Percentiles rank a stretch among this genome's conserved stretches.
These are phyloP conservation scores for Drosophila nigrodunni DNA, from an alignment of 1,140 invertebrate species.

Conservation along the genomic window DNA sequence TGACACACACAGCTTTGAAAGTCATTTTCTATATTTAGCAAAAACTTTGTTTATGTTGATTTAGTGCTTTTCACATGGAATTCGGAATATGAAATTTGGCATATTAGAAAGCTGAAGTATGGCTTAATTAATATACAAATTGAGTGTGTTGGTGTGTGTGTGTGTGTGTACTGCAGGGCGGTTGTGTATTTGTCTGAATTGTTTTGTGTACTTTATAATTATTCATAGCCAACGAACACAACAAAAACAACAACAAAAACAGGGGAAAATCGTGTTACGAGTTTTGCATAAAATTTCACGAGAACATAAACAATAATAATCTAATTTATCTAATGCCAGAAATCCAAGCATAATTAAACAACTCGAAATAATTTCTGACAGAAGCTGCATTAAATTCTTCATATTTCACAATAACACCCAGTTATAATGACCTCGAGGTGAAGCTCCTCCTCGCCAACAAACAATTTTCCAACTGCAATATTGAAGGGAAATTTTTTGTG, in stretches of 20 bases:
- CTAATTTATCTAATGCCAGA: conserved; percentile 66
- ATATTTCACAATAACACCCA: conserved; percentile 38
- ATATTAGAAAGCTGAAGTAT: conserved; percentile 1
- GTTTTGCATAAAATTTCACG: conserved; percentile 34
- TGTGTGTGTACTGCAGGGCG: background rate
- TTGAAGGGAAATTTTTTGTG: conserved; percentile 64
- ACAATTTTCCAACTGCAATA: conserved; percentile 37
- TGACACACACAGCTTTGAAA: conserved; percentile 2
- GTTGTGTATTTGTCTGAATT: conserved; percentile 16
- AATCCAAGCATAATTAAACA: conserved; percentile 62
- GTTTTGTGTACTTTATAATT: conserved; percentile 28
- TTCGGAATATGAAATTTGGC: background rate
- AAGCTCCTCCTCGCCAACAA: background rate
- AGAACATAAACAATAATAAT: conserved; percentile 56
- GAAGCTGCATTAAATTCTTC: conserved; percentile 56
- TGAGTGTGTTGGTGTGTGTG: conserved; percentile 7
- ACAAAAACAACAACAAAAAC: conserved; percentile 26
- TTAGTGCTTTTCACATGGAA: conserved; percentile 18
- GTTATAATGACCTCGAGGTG: background rate
- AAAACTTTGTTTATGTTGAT: conserved; percentile 32
- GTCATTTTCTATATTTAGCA: conserved; percentile 31
- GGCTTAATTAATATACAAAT: conserved; percentile 55
- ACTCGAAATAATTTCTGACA: conserved; percentile 7
- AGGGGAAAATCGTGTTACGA: background rate
- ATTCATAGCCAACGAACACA: conserved; percentile 26